Percentiles rank a stretch among this genome's conserved stretches.
These are phyloP conservation scores for Danio choprae DNA, from an alignment of 2,797 vertebrate species.

Conservation along the genomic window DNA sequence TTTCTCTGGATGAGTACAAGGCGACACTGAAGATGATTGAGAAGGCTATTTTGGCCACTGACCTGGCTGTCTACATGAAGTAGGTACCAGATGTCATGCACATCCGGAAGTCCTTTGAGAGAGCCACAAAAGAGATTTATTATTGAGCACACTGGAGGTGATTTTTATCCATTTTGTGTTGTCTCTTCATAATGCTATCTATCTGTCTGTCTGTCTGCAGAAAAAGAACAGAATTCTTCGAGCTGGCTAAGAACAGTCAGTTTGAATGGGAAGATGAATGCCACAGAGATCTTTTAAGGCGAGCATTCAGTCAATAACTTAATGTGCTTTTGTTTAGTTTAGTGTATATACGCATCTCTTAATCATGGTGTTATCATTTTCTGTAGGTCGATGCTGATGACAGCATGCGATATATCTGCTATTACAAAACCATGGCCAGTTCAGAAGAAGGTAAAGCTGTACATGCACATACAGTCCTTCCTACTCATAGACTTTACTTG, in stretches of 20 bases:
- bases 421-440: slow-evolving; percentile 99
- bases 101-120: slow-evolving; percentile 56
- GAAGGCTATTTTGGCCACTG: slow-evolving; percentile 94
- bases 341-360: not conserved
- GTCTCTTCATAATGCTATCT: not conserved
- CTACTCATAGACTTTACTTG: no score
- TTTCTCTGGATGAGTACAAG: slow-evolving; percentile 96
- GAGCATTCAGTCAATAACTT: slow-evolving; percentile 36
- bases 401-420: slow-evolving; percentile 95
- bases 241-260: slow-evolving; percentile 90
- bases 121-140: not conserved
- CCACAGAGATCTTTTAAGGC: slow-evolving; percentile 93
- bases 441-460: slow-evolving; percentile 87
- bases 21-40: slow-evolving; percentile 94
- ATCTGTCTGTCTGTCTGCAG: slow-evolving; percentile 67
- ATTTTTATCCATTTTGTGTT: not conserved
- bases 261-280: slow-evolving; percentile 89
- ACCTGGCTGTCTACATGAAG: slow-evolving; percentile 97
- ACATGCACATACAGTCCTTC: no score
- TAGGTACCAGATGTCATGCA: slow-evolving; percentile 77
- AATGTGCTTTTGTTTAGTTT: not conserved
- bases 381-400: slow-evolving; percentile 97
- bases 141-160: not conserved
- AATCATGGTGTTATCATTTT: slow-evolving; percentile 53
- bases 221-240: slow-evolving; percentile 94